Base-by-base conservation (phyloP, 2,888 invertebrate genomes). In the Ophioninae sp. region DNA sequence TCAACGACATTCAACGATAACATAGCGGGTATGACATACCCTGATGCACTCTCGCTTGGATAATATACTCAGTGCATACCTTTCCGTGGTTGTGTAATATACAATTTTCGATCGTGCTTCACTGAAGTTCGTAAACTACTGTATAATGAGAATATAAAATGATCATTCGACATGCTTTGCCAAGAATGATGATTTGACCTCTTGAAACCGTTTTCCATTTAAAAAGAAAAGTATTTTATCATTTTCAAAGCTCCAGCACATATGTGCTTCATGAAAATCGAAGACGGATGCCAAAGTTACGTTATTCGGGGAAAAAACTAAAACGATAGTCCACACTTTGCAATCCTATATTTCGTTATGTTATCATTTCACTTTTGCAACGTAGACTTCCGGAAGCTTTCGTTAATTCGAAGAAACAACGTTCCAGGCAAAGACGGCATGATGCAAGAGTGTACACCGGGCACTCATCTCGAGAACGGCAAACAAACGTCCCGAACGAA, bases 401-500 rank as follows among this genome's bases (percentile, higher is more conserved):
- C 50, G 50, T 17, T 50, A 50, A 50, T 50, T 50, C 50, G 50
- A 50, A 50, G 50, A 17, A 50, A 73, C 7, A 61, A 67, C 39
- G 62, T 21, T 70, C 44, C 93, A 95, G 96, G 96, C 92, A 97
- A 96, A 93, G 96, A 97, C 92, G 91, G 89, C 69, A 88, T 92
- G 80, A 88, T 90, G 84, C 92, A 92, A 77, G 92, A 92, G 37
- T 89, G 91, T 57, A 85, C 88, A 59, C 81, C 87, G 56, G 88
- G 88, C 37, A 85, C 89, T 61, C 92, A 91, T 57, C 83, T 89
- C 77, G 93, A 92, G 69, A 92, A 90, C 74, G 90, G 92, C 8
- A 96, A 96, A 93, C 96, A 95, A 90, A 95, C 96, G 88, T 97
- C 97, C 75, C 95, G 98, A 88, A 97, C 98, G 85, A 98, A 98